Conservation (phyloP, 2,888 invertebrate species). For the Lycia hirtaria region DNA sequence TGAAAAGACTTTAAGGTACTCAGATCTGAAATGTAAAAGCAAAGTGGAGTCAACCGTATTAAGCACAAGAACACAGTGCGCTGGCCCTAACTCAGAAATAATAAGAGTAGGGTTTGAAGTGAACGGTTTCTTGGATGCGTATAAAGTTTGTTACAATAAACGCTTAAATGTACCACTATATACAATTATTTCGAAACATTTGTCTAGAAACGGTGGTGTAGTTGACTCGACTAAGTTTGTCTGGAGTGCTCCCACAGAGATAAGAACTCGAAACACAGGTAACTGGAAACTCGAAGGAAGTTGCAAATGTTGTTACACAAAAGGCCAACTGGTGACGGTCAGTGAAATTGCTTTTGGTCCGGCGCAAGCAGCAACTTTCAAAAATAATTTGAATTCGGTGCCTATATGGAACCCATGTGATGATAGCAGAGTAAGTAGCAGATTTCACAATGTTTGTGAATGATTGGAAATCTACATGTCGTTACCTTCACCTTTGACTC, state of each 20-base stretch:
- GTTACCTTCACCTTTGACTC: too few relatives aligned
- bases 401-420: slow-evolving; percentile 32
- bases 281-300: slow-evolving; percentile 20
- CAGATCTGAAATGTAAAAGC: slow-evolving; percentile 31
- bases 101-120: slow-evolving; percentile 32
- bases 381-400: slow-evolving; percentile 26
- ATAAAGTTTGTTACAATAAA: slow-evolving; percentile 33
- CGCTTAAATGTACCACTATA: slow-evolving; percentile 9
- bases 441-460: not conserved
- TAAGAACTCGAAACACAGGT: not conserved
- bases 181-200: not conserved
- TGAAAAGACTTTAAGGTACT: slow-evolving; percentile 28
- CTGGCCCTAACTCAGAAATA: slow-evolving; percentile 17
- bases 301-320: slow-evolving; percentile 16
- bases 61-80: slow-evolving; percentile 12
- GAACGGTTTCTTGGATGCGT: slow-evolving; percentile 28
- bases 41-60: slow-evolving; percentile 18
- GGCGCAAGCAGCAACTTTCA: slow-evolving; percentile 12
- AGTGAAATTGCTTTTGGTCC: slow-evolving; percentile 19
- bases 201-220: slow-evolving; percentile 1
- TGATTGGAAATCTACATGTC: too few relatives aligned
- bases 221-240: slow-evolving; percentile 8
- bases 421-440: slow-evolving; percentile 20
- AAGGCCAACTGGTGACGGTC: slow-evolving; percentile 11
- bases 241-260: slow-evolving; percentile 11